phyloP scores from a whole-genome alignment of 2,797 vertebrate species.

The Pseudochaenichthys georgianus region DNA sequence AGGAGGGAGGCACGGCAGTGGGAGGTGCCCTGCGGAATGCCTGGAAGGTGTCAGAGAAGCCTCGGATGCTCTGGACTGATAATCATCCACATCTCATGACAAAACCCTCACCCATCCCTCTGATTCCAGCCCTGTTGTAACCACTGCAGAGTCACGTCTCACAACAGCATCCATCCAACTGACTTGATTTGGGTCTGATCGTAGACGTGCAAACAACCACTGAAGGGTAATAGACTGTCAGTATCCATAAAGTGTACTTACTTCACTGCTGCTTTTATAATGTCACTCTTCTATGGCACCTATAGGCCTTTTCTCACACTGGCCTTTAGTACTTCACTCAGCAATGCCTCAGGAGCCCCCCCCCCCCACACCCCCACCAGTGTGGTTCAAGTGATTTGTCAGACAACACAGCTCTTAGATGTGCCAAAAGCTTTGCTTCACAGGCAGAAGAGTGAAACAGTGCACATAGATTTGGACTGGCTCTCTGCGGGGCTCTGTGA shows the following conservation, averaged over 20 bases:
- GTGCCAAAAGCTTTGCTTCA: conserved; percentile 81
- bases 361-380: neutral
- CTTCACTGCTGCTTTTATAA: conserved; percentile 59
- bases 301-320: conserved; percentile 65
- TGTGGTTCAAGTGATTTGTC: conserved; percentile 73
- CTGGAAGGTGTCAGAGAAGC: conserved; percentile 74
- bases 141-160: conserved; percentile 24
- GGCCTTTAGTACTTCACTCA: conserved; percentile 44
- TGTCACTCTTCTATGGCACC: conserved; percentile 57
- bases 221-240: conserved; percentile 35
- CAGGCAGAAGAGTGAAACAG: conserved; percentile 43
- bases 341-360: conserved; percentile 53
- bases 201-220: conserved; percentile 33
- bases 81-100: conserved; percentile 67
- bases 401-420: conserved; percentile 68
- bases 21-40: conserved; percentile 82
- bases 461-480: conserved; percentile 49
- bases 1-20: conserved; percentile 54
- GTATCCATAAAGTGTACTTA: conserved; percentile 54
- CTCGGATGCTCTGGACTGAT: conserved; percentile 67
- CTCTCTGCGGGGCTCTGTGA: conserved; percentile 58
- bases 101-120: conserved; percentile 44
- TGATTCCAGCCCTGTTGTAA: conserved; percentile 43
- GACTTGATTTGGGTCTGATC: conserved; percentile 27
- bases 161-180: conserved; percentile 27